Evolutionary conservation across 2,113 vertebrate species (phyloP), one percentile per base, ranked within the genome.

Genomic region (Lampris megalopsis): DNA sequence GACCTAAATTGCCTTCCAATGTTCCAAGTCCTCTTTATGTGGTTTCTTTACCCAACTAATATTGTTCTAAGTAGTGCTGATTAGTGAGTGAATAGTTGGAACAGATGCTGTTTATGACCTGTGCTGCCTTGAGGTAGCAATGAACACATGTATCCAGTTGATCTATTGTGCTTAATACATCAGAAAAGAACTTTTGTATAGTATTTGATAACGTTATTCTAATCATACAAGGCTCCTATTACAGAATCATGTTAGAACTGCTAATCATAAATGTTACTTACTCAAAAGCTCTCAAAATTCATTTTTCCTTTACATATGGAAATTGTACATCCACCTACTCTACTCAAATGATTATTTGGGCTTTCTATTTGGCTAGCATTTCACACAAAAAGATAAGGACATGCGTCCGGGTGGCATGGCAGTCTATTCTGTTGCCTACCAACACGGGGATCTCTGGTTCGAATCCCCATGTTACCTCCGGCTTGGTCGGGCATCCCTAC

Each of bases 21-120:
- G n/a, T 58, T 65, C 5, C 10, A 36, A 3, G 74, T 60, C 13
- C 37, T 1, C 24, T 73, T 41, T 49, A 71, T 77, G 73, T 79
- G 40, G 60, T 43, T 80, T 54, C 9, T 4, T 56, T 3, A 50
- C 47, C 49, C 38, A 63, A 11, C 62, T 72, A 48, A 59, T 57
- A 59, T 52, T 47, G 58, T 64, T 65, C 9, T 76, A 68, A 76
- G 62, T 74, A 3, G 68, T 53, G 73, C 43, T 75, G 47, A 7
- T 45, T 36, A 63, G 62, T 4, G 10, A 58, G 47, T 50, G 42
- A 72, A 58, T 73, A 41, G 37, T 50, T 60, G 47, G 59, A 47
- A 76, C 61, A 68, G 42, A 47, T 8, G 38, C n/a, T 6, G 50
- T 53, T 58, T 47, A 10, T 49, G 53, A 56, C 59, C 50, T 1